Conservation (phyloP, 23 tunicate genomes). For the Botrylloides violaceus region DNA sequence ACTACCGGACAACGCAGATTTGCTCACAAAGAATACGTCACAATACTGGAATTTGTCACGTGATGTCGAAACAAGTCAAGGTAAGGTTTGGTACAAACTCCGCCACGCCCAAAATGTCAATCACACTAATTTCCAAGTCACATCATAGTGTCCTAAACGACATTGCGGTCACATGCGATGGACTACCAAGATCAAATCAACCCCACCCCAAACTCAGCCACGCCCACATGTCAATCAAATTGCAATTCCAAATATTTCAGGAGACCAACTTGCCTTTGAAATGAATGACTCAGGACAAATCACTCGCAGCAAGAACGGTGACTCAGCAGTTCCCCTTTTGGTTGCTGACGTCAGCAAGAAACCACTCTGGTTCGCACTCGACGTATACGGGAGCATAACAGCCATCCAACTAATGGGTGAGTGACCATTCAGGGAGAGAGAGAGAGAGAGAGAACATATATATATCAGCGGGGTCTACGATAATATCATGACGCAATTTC, state of each 20-base stretch:
- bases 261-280: conserved; percentile 67
- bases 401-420: conserved; percentile 56
- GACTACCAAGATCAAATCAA: too few relatives aligned
- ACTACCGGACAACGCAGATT: conserved; percentile 74
- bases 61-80: conserved; percentile 66
- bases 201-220: too few relatives aligned
- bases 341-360: conserved; percentile 15
- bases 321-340: conserved; percentile 8
- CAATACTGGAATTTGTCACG: conserved; percentile 76
- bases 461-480: too few relatives aligned
- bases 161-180: too few relatives aligned
- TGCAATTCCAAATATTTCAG: conserved; percentile 13
- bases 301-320: conserved; percentile 60
- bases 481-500: too few relatives aligned
- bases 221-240: too few relatives aligned
- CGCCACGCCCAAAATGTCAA: too few relatives aligned
- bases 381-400: conserved; percentile 67
- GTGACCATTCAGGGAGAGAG: background rate
- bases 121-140: too few relatives aligned
- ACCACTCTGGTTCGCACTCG: conserved; percentile 51
- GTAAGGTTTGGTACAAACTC: too few relatives aligned
- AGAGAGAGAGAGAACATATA: too few relatives aligned
- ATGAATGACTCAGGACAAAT: conserved; percentile 36
- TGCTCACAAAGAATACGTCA: conserved; percentile 27
- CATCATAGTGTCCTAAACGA: too few relatives aligned